Percentiles rank a stretch among this genome's conserved stretches.
Evolutionary conservation across 2,113 vertebrate species (phyloP).

Genomic region (Burhinus bistriatus): DNA sequence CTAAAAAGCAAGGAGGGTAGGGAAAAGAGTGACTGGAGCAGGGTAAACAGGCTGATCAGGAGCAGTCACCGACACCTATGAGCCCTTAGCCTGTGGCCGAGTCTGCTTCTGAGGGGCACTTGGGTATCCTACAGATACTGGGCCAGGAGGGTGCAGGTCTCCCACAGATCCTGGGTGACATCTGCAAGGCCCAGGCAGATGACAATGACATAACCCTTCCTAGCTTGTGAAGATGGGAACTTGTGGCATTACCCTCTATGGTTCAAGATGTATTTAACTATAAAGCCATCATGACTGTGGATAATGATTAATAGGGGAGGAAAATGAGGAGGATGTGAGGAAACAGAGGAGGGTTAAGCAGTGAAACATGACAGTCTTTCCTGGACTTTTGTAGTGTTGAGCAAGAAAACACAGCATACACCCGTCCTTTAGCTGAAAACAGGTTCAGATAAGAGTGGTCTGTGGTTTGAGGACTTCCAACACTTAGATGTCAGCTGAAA

Average conservation of each 20-base stretch:
- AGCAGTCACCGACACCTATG: accelerated
- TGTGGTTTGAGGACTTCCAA: neutral
- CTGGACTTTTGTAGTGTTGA: neutral
- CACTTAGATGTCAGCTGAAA: neutral
- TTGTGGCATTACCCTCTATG: neutral
- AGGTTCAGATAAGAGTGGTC: neutral
- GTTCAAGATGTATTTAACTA: neutral
- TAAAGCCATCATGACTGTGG: neutral
- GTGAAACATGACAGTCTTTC: neutral
- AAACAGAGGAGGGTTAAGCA: neutral
- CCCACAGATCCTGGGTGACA: neutral
- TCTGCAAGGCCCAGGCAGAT: neutral
- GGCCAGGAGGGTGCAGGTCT: neutral
- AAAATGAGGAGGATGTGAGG: neutral
- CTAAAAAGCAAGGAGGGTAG: neutral
- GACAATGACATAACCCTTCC: neutral
- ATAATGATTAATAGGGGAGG: neutral
- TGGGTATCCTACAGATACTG: neutral
- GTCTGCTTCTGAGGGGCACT: neutral
- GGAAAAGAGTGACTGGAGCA: neutral
- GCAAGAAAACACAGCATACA: neutral
- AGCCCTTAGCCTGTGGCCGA: neutral
- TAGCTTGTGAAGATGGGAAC: neutral
- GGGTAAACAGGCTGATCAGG: neutral
- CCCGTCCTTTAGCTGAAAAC: neutral